phyloP scores from a whole-genome alignment of 2,797 vertebrate genomes.

The Gastrophryne carolinensis region DNA sequence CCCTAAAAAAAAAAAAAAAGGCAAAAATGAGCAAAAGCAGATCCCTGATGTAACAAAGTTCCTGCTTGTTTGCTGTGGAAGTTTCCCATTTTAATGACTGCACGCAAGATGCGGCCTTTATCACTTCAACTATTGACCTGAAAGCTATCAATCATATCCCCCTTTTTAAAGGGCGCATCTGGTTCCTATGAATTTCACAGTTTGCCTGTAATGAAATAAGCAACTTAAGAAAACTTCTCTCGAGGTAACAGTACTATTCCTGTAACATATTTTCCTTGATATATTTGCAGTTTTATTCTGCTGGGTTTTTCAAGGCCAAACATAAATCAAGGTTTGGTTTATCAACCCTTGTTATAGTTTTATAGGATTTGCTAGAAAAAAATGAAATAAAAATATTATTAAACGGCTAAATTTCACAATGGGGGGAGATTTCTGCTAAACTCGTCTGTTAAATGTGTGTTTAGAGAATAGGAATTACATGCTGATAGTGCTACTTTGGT shows the following conservation, averaged over 20 bases:
- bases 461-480: too few species aligned
- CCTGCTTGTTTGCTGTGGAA: conserved; percentile 45
- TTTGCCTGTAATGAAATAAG: conserved; percentile 22
- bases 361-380: neutral
- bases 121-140: conserved; percentile 67
- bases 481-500: too few species aligned
- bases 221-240: conserved; percentile 6
- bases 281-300: neutral
- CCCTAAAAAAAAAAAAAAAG: neutral
- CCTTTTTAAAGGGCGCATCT: conserved; percentile 69
- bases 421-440: neutral
- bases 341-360: neutral
- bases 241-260: conserved; percentile 62
- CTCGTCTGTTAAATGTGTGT: neutral
- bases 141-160: conserved; percentile 66
- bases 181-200: conserved; percentile 62
- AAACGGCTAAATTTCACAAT: neutral
- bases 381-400: neutral
- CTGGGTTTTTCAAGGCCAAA: neutral
- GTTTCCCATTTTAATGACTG: conserved; percentile 64
- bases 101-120: conserved; percentile 60
- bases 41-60: conserved; percentile 17
- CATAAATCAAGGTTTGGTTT: neutral
- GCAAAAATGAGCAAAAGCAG: neutral
- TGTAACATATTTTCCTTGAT: neutral